A percentile compares a stretch with the other conserved stretches of the same genome.
phyloP scores from a whole-genome alignment of 2,113 vertebrate species.

The Xenopus borealis region DNA sequence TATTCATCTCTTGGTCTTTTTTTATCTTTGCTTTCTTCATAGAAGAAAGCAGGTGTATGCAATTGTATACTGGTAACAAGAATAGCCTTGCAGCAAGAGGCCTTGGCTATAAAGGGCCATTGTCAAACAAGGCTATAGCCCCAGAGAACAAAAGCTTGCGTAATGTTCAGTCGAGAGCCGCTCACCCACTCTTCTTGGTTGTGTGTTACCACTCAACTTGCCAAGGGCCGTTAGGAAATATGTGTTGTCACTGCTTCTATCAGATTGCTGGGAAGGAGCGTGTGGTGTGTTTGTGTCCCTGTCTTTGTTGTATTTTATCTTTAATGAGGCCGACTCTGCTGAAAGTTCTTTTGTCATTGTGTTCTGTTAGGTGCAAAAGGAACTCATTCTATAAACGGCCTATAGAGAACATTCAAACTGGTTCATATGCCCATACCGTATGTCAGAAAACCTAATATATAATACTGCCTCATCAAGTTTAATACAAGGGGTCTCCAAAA shows the following conservation, averaged over 20 bases:
- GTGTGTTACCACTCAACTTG: slow-evolving; percentile 14
- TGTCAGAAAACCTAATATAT: no score
- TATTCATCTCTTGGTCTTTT: no score
- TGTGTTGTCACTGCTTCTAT: slow-evolving; percentile 16
- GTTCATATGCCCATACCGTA: no score
- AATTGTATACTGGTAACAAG: no score
- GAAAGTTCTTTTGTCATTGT: not conserved
- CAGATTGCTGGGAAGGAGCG: slow-evolving; percentile 26
- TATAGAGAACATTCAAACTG: no score
- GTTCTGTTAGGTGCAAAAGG: no score
- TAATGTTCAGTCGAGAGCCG: slow-evolving; percentile 1
- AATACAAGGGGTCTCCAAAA: no score
- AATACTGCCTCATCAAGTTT: no score
- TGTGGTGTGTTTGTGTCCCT: not conserved
- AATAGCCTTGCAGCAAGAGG: not conserved
- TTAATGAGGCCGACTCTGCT: not conserved
- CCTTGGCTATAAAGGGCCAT: slow-evolving; percentile 12
- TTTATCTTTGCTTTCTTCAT: no score
- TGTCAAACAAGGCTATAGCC: not conserved
- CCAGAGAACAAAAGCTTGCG: not conserved
- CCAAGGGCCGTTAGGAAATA: slow-evolving; percentile 28
- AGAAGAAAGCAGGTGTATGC: no score
- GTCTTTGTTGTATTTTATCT: not conserved
- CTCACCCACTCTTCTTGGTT: slow-evolving; percentile 29
- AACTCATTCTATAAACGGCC: no score